Evolutionary conservation across 2,888 invertebrate species (phyloP), one percentile per base, ranked within the genome.

Genomic region (Eudasyphora cyanicolor): DNA sequence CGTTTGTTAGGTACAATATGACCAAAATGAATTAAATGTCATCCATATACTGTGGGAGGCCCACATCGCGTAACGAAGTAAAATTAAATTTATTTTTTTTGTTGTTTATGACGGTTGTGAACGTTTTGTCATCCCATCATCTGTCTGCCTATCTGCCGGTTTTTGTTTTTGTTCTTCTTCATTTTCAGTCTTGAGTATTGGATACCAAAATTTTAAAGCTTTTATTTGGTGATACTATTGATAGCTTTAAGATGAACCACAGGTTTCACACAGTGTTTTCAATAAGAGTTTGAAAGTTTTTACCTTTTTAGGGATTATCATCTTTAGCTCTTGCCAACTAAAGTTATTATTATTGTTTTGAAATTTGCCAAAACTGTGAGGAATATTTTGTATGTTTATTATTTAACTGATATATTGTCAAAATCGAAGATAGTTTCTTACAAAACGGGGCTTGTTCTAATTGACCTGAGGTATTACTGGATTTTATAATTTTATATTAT

Each of bases 11-110:
- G 51, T 24, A 57, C 73, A 76, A 73, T 81, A 77, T 67, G 64
- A 67, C 81, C 57, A 35, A 45, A 73, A 77, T 69, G 73, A 74
- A 67, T 82, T 77, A 38, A 77, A 69, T 77, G 57, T 24, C 51
- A 17, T 49, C 67, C 67, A 35, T 19, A 24, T 10, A 4, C n/a
- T 2, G 64, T 32, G 8, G 35, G 21, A 35, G 35, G 35, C 21
- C 35, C 17, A 35, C 14, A n/a, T n/a, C 38, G 24, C 14, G 42
- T 42, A 67, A 67, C 67, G 60, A 64, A 69, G 19, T 29, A 51
- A 77, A 69, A 77, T 51, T 51, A 38, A 67, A 76, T 60, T 74
- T 45, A 24, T 69, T 69, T 60, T 69, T 32, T 60, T 49, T 45
- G 67, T 81, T 70, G 69, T 51, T 69, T 71, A 64, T 38, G 57